Base-by-base conservation (phyloP, 1,140 invertebrate genomes). In the Rhagoletis zephyria region DNA sequence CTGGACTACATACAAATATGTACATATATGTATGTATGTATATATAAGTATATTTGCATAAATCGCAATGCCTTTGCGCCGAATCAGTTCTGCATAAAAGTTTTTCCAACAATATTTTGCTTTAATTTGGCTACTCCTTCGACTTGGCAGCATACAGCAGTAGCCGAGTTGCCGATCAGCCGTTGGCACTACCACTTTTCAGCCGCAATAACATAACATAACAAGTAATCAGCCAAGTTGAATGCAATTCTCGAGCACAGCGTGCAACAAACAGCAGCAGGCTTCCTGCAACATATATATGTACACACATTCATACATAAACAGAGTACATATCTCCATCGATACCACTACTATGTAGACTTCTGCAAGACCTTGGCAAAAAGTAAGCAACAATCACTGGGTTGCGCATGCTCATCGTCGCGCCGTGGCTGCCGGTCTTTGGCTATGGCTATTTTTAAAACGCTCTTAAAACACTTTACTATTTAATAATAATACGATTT, bases 401-500 rank as follows among this genome's bases (percentile, higher is more conserved):
- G 42, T 81, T 81, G 74, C 74, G 74, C 74, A 48, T 81, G 74
- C 74, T 81, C 74, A 81, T 81, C 74, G 74, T 81, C 74, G 48
- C 74, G 48, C 74, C 74, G 19, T 42, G 74, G 48, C 74, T 81
- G 74, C 74, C n/a, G 74, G 74, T 81, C 45, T 81, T 81, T 40
- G n/a, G 64, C 63, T 30, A 30, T 30, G 12, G 70, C 74, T 81
- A 81, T 81, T 81, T 81, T 81, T 81, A 81, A 81, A 63, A 4
- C 61, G 12, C n/a, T 12, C n/a, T 63, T 63, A 63, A 63, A 81
- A 56, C 74, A 81, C 74, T 81, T 81, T 81, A 81, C 74, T 81
- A 81, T 81, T 81, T 81, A 81, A 81, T 81, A 81, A 81, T 81
- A 56, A 81, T 81, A 56, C 48, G 74, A 81, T 81, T 81, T 81